Conservation (phyloP, 2,888 invertebrate genomes). For the Formica aserva region DNA sequence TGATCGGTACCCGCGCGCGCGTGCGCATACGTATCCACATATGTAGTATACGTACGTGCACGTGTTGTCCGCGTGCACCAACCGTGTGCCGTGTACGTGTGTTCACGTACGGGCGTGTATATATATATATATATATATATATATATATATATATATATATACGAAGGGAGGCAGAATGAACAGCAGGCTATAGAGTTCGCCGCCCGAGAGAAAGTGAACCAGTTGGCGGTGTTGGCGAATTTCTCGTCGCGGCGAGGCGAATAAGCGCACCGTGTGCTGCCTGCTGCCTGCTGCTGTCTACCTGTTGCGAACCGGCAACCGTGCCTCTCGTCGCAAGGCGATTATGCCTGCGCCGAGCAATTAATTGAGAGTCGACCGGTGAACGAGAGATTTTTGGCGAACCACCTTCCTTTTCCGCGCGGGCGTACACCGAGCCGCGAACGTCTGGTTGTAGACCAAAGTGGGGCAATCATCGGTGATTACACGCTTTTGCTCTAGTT, state of each 20-base stretch:
- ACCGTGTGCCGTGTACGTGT: not conserved
- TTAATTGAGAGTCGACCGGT: constrained; percentile 61
- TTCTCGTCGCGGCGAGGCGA: constrained; percentile 71
- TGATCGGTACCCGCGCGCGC: constrained; percentile 34
- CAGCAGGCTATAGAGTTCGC: constrained; percentile 72
- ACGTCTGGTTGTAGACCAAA: constrained; percentile 3
- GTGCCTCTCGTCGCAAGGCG: constrained; percentile 43
- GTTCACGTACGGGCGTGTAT: not conserved
- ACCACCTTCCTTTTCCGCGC: constrained; percentile 63
- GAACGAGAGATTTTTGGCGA: constrained; percentile 66
- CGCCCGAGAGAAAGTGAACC: constrained; percentile 84
- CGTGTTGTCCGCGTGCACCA: not conserved
- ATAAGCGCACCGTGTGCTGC: constrained; percentile 46
- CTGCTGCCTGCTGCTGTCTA: constrained; percentile 54
- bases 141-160: not conserved
- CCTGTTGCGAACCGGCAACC: constrained; percentile 73
- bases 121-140: not conserved
- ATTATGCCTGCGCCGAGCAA: constrained; percentile 53
- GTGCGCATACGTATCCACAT: not conserved
- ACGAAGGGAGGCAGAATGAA: constrained; percentile 67
- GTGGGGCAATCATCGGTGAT: not conserved
- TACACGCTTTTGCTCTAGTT: not conserved
- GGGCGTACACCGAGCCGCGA: constrained; percentile 43
- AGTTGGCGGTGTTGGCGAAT: constrained; percentile 84
- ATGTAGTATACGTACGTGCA: not conserved